Percentiles rank a stretch among this genome's conserved stretches.
phyloP scores from a whole-genome alignment of 2,113 vertebrate species.

The Craseonycteris thonglongyai region DNA sequence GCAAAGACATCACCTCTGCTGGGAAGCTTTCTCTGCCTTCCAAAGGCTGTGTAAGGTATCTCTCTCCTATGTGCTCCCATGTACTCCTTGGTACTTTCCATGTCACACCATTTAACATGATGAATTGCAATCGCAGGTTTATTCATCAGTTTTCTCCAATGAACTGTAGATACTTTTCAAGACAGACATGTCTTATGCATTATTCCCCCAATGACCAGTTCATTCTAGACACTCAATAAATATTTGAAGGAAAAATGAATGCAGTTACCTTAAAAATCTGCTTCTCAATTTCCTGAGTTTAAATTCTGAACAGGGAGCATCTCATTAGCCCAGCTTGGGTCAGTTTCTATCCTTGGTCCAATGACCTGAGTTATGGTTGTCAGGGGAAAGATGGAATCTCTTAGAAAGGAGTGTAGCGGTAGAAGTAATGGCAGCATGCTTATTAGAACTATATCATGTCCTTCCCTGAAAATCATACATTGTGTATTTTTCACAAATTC shows the following conservation, averaged over 20 bases:
- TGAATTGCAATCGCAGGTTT: background rate
- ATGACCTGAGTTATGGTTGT: background rate
- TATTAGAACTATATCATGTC: background rate
- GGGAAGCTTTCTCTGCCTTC: background rate
- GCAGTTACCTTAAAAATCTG: background rate
- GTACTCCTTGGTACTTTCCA: background rate
- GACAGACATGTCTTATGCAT: background rate
- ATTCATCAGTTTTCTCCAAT: background rate
- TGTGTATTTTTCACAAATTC: background rate
- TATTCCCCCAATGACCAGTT: background rate
- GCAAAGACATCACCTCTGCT: background rate
- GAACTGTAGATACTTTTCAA: background rate
- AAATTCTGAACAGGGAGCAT: background rate
- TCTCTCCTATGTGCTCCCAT: background rate
- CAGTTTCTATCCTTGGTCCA: background rate
- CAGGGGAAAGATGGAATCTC: background rate
- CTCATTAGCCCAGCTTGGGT: background rate
- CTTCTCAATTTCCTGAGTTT: background rate
- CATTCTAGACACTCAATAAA: background rate
- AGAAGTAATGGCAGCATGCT: background rate
- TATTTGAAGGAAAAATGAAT: background rate
- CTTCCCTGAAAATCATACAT: background rate
- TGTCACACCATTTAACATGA: background rate
- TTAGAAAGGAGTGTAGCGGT: background rate
- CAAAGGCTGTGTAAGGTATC: too few relatives aligned